phyloP scores from a whole-genome alignment of 2,113 vertebrate species.

The Phylloscopus trochiloides region DNA sequence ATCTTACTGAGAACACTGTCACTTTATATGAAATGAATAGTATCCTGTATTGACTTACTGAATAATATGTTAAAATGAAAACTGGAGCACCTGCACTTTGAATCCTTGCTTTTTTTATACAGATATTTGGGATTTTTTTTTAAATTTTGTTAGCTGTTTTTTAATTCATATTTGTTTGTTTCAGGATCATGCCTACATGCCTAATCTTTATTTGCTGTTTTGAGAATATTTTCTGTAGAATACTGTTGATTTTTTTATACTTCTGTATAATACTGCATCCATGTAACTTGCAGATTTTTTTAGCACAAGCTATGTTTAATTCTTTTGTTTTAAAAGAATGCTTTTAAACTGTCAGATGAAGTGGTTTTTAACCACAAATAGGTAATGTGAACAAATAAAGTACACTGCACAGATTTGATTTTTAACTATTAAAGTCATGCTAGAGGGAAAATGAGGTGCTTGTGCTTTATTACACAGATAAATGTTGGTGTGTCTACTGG shows the following conservation, averaged over 20 bases:
- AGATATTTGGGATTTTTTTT: slow-evolving; percentile 13
- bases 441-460: neutral
- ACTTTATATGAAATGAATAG: slow-evolving; percentile 71
- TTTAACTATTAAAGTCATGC: slow-evolving; percentile 46
- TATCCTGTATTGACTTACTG: slow-evolving; percentile 54
- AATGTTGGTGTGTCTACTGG: rapidly evolving
- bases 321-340: slow-evolving; percentile 72
- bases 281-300: slow-evolving; percentile 58
- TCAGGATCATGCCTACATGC: slow-evolving; percentile 30
- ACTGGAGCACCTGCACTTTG: slow-evolving; percentile 86
- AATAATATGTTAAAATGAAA: slow-evolving; percentile 62
- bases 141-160: neutral
- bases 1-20: slow-evolving; percentile 71
- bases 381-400: slow-evolving; percentile 77
- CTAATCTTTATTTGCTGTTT: slow-evolving; percentile 47
- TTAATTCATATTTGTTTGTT: neutral
- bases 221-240: slow-evolving; percentile 28
- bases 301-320: slow-evolving; percentile 66
- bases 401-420: slow-evolving; percentile 52
- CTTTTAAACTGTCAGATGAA: slow-evolving; percentile 71
- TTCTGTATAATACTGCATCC: slow-evolving; percentile 27
- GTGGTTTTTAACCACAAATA: slow-evolving; percentile 72
- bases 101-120: slow-evolving; percentile 70
- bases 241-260: slow-evolving; percentile 60
- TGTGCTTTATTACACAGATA: neutral